Evolutionary conservation across 2,113 vertebrate genomes (phyloP), one percentile per base, ranked within the genome.

Genomic region (Chloropsis cyanopogon): DNA sequence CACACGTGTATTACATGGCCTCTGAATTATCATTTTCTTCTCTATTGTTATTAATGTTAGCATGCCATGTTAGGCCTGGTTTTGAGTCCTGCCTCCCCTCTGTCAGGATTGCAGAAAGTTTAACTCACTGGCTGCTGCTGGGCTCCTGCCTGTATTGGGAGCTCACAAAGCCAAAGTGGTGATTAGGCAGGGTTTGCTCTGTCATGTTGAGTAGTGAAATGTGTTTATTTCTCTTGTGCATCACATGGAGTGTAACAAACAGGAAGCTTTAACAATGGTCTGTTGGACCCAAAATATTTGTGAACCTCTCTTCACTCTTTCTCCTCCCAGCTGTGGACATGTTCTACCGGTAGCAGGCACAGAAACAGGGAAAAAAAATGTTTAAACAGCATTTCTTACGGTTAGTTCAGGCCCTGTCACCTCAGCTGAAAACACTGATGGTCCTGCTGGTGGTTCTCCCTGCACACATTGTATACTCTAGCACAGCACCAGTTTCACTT

Each of bases 401-500:
- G 5, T 60, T 50, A 20, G 11, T 39, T 86, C 57, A 63, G 33
- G 14, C n/a, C 12, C 24, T 60, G 33, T 42, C 9, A 1, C 17
- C 41, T 78, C 64, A 60, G 33, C n/a, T 82, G 63, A 25, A 39
- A 37, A 13, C 18, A 3, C 19, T 21, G 57, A 2, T 33, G 41
- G 6, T 33, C 35, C 39, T 86, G 35, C n/a, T 35, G 19, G 6
- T 44, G 29, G 2, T 41, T 46, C 6, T 63, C 13, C 37, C 6
- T 60, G 14, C 37, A 28, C 20, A 10, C 10, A 1, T 19, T 3
- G 0, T 11, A 3, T 18, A 12, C 44, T 72, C 31, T 2, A 41
- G 52, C 57, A 60, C 37, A 56, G 19, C 56, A 63, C 5, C 28
- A 33, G 24, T 49, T 69, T 73, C 59, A n/a, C 10, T 4, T 20